Evolutionary conservation across 2,113 vertebrate species (phyloP), one percentile per base, ranked within the genome.

Genomic region (Malurus melanocephalus): DNA sequence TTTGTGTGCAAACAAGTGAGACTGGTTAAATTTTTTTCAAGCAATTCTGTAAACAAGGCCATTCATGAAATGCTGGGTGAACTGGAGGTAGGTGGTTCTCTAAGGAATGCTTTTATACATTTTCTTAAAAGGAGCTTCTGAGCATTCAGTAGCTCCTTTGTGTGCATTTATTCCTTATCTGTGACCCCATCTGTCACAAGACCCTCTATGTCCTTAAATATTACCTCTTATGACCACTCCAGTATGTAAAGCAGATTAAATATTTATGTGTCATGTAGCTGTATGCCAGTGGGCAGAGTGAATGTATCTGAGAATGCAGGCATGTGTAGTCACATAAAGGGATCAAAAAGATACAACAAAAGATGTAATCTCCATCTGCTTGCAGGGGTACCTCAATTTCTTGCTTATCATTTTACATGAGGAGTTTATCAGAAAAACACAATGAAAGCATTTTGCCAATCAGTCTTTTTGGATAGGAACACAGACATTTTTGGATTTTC

Each of bases 171-270:
- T 53, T 73, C 77, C 75, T 67, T 87, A 85, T 93, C 82, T 86
- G 51, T 78, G 53, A 93, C 40, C 13, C 42, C 42, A 91, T 88
- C 57, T 61, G 23, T 91, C 82, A 89, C 73, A 80, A 92, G 90
- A 72, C 38, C 23, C 57, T 72, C 61, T 49, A 7, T 30, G 24
- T 80, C 72, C 42, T 85, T 87, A 64, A 64, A 77, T 75, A 81
- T 38, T 85, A 57, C 28, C 26, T 71, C 57, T 83, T 80, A 33
- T 51, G 72, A 77, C 59, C n/a, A 46, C 38, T 72, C 9, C 53
- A 42, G 20, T 78, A 18, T 45, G 38, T 38, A 91, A 92, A 89
- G 21, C 20, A 85, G 61, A 78, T 75, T 49, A 89, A 91, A 75
- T 88, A 75, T 67, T 83, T 60, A n/a, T 45, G 42, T 69, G 53